Evolutionary conservation across 2,888 invertebrate genomes (phyloP).

Genomic region (Catocala fraxini): DNA sequence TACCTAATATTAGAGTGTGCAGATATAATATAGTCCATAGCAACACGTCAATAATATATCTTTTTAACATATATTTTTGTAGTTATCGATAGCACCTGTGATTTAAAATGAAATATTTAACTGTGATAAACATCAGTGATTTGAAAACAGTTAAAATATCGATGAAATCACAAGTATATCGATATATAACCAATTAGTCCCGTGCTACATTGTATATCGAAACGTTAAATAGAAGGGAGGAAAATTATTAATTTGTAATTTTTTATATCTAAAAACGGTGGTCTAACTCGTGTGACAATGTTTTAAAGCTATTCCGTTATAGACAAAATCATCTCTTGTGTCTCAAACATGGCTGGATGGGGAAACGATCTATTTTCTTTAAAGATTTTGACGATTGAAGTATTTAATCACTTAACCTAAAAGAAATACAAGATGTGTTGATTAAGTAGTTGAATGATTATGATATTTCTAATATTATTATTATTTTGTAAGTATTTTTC

Average conservation of each 20-base stretch:
- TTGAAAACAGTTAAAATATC: slow-evolving; percentile 7
- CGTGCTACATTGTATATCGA: slow-evolving; percentile 70
- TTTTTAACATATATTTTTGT: slow-evolving; percentile 49
- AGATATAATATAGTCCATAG: slow-evolving; percentile 61
- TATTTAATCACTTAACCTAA: slow-evolving; percentile 3
- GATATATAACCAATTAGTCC: slow-evolving; percentile 63
- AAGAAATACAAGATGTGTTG: background rate
- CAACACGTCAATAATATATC: slow-evolving; percentile 64
- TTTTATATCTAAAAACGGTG: slow-evolving; percentile 81
- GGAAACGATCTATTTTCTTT: slow-evolving; percentile 12
- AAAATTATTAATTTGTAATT: slow-evolving; percentile 54
- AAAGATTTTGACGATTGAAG: background rate
- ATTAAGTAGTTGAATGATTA: slow-evolving; percentile 3
- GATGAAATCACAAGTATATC: slow-evolving; percentile 48
- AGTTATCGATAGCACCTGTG: slow-evolving; percentile 47
- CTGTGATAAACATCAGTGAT: slow-evolving; percentile 10
- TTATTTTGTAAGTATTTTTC: background rate
- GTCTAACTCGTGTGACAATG: slow-evolving; percentile 81
- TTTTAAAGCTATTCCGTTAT: slow-evolving; percentile 80
- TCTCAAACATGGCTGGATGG: slow-evolving; percentile 39
- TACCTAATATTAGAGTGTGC: slow-evolving; percentile 25
- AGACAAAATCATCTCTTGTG: slow-evolving; percentile 51
- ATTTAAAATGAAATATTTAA: slow-evolving; percentile 15
- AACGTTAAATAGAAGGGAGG: slow-evolving; percentile 61
- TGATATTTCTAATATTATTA: background rate